These are phyloP conservation scores for Macropus fuliginosus DNA, from an alignment of 2,797 vertebrate genomes.

Conservation along the genomic window DNA sequence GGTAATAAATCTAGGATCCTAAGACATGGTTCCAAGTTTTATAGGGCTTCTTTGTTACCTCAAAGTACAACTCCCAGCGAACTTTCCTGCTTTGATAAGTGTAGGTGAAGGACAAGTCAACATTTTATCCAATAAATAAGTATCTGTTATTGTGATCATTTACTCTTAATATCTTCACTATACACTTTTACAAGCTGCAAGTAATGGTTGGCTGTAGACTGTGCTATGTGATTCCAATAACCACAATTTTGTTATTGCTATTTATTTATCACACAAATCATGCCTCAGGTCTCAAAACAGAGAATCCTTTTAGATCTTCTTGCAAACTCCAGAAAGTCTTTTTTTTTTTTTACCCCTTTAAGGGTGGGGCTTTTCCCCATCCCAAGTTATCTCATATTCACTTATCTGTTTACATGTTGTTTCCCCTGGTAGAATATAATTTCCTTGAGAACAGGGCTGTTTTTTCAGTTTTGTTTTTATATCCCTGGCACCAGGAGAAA, in stretches of 20 bases:
- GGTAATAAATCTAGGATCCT: background rate
- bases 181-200: background rate
- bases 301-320: slow-evolving; percentile 11
- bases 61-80: slow-evolving; percentile 6
- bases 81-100: slow-evolving; percentile 38
- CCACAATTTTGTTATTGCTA: background rate
- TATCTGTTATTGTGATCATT: background rate
- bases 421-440: background rate
- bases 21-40: background rate
- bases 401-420: background rate
- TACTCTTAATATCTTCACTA: background rate
- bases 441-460: background rate
- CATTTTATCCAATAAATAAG: background rate
- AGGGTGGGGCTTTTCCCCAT: background rate
- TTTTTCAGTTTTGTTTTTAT: background rate
- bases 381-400: background rate
- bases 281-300: background rate
- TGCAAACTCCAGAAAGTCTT: background rate
- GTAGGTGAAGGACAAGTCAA: background rate
- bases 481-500: background rate
- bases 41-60: background rate
- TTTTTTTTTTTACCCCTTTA: background rate
- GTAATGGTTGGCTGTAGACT: fast-evolving
- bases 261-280: background rate
- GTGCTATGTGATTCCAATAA: background rate